phyloP scores from a whole-genome alignment of 2,888 invertebrate species.

The Meganola albula region DNA sequence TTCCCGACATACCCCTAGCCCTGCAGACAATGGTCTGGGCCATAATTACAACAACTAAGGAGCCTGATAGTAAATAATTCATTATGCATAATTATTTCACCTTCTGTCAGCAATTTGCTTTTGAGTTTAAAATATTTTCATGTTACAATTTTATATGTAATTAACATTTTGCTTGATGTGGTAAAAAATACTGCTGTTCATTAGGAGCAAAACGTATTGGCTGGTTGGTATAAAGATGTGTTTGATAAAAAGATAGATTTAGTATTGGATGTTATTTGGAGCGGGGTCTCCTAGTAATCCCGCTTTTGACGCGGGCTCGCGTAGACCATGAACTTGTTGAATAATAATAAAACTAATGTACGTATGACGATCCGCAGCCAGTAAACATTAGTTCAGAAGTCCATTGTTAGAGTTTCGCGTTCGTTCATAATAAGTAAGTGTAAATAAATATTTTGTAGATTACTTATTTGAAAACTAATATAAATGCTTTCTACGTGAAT shows the following conservation, averaged over 20 bases:
- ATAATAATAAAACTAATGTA: slow-evolving; percentile 41
- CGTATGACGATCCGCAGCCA: slow-evolving; percentile 43
- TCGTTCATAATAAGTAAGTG: slow-evolving; percentile 27
- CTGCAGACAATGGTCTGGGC: no score
- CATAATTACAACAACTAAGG: no score
- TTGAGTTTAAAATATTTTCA: no score
- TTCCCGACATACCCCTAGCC: no score
- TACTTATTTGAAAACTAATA: slow-evolving; percentile 12
- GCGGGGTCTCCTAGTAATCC: slow-evolving; percentile 37
- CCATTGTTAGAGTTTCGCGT: slow-evolving; percentile 26
- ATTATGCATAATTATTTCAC: no score
- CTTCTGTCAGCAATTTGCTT: no score
- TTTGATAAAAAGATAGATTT: no score
- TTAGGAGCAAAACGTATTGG: slow-evolving; percentile 8
- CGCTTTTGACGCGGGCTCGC: slow-evolving; percentile 43
- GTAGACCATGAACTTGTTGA: slow-evolving; percentile 36
- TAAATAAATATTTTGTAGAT: slow-evolving; percentile 21
- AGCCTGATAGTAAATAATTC: no score
- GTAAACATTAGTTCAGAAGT: slow-evolving; percentile 27
- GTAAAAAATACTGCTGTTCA: slow-evolving; percentile 9
- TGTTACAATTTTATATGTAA: no score
- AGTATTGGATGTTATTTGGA: slow-evolving; percentile 36
- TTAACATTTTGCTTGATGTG: no score
- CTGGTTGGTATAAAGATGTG: no score
- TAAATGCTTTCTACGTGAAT: slow-evolving; percentile 13